These are phyloP conservation scores for Ormyrus labotus DNA, from an alignment of 2,888 invertebrate genomes.

Conservation along the genomic window DNA sequence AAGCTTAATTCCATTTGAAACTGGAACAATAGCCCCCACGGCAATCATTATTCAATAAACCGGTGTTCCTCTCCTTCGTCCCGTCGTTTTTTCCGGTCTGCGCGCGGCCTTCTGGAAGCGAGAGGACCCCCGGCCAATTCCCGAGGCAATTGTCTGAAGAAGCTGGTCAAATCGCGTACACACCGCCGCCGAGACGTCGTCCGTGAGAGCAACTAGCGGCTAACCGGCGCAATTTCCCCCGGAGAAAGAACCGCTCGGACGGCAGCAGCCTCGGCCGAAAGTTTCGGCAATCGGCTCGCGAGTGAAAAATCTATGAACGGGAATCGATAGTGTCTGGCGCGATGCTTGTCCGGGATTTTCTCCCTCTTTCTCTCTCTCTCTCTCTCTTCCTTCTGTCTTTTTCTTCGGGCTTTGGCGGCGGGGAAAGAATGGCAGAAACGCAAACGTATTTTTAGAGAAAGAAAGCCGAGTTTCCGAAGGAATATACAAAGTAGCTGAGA, in stretches of 20 bases:
- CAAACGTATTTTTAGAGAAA: no score
- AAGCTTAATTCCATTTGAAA: no score
- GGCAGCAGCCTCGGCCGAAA: not conserved
- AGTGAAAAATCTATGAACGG: conserved; percentile 40
- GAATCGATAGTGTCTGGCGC: conserved; percentile 39
- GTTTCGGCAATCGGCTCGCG: conserved; percentile 10
- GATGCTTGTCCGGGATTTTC: not conserved
- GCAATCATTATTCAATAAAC: no score
- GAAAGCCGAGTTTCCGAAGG: no score
- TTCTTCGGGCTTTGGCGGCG: no score
- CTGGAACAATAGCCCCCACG: no score
- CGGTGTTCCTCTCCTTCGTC: no score
- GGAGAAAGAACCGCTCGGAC: not conserved
- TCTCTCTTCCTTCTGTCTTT: no score
- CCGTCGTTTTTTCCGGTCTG: no score
- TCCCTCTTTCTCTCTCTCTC: not conserved
- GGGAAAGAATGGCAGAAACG: no score
- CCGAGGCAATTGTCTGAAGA: conserved; percentile 29
- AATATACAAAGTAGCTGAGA: no score
- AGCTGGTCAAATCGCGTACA: conserved; percentile 16
- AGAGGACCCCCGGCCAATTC: conserved; percentile 14
- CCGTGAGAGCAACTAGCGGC: not conserved
- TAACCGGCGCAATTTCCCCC: conserved; percentile 38
- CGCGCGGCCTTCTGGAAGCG: not conserved
- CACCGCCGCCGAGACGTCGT: not conserved